Evolutionary conservation across 2,797 vertebrate genomes (phyloP).

Genomic region (Pseudotriccus pelzelni): DNA sequence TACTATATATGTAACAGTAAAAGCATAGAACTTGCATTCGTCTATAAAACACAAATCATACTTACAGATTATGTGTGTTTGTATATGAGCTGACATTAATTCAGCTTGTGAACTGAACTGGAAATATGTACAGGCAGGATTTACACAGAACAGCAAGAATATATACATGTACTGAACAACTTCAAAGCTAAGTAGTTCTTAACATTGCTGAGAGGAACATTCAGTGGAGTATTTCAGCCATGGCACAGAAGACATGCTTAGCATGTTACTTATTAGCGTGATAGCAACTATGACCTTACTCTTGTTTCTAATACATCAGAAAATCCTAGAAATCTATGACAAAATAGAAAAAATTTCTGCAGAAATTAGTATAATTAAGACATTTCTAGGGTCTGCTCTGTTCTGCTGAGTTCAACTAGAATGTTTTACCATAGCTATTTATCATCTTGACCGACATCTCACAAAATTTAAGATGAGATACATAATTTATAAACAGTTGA

Average conservation of each 20-base stretch:
- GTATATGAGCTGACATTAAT: not conserved
- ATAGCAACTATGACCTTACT: not conserved
- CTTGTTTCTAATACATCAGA: not conserved
- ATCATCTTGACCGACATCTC: not conserved
- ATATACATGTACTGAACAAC: not conserved
- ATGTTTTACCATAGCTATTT: not conserved
- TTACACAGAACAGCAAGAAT: not conserved
- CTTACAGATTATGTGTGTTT: not conserved
- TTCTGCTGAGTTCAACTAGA: not conserved
- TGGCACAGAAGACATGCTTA: not conserved
- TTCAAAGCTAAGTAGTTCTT: not conserved
- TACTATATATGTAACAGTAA: not conserved
- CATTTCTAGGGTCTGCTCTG: not conserved
- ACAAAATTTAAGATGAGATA: not conserved
- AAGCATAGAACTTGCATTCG: not conserved
- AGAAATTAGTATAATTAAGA: not conserved
- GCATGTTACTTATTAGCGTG: not conserved
- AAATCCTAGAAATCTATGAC: not conserved
- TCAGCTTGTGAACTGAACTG: not conserved
- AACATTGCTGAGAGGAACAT: not conserved
- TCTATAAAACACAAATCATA: not conserved
- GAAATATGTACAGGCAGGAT: not conserved
- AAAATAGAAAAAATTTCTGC: not conserved
- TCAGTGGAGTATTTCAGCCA: not conserved
- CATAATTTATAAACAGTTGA: not conserved